Evolutionary conservation across 2,797 vertebrate genomes (phyloP).

Genomic region (Serranus cabrilla): DNA sequence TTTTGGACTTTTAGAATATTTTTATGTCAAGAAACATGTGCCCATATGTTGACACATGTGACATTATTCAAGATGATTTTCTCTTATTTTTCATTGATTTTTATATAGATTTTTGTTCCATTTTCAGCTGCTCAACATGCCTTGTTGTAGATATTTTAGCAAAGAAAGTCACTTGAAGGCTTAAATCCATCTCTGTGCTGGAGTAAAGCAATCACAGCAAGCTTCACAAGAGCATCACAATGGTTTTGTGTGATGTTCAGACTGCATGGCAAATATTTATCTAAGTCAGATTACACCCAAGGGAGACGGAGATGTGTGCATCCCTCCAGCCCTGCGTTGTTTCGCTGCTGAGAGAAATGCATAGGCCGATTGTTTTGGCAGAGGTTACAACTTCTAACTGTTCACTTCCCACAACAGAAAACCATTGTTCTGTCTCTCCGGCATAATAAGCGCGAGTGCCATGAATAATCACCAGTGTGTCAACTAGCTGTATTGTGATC

Average conservation of each 20-base stretch:
- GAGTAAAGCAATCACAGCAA: conserved; percentile 63
- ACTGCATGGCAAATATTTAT: conserved; percentile 81
- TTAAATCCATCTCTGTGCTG: conserved; percentile 59
- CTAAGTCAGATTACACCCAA: conserved; percentile 76
- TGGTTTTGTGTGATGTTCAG: conserved; percentile 76
- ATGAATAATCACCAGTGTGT: conserved; percentile 81
- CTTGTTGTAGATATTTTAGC: conserved; percentile 30
- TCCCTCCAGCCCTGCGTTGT: conserved; percentile 62
- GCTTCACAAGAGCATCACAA: conserved; percentile 65
- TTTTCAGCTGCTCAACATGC: conserved; percentile 21
- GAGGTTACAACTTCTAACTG: conserved; percentile 73
- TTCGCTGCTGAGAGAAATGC: conserved; percentile 64
- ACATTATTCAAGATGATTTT: conserved; percentile 26
- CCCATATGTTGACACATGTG: conserved; percentile 27
- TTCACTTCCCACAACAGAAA: conserved; percentile 75
- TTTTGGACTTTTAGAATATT: conserved; percentile 23
- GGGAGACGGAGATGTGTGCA: conserved; percentile 71
- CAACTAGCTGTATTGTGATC: conserved; percentile 72
- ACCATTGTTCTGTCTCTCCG: conserved; percentile 69
- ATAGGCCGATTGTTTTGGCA: conserved; percentile 63
- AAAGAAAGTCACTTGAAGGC: conserved; percentile 58
- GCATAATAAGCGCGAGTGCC: conserved; percentile 73
- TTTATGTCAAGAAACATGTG: conserved; percentile 26
- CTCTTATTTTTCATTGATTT: conserved; percentile 38
- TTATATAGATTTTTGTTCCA: conserved; percentile 38